Evolutionary conservation across 2,797 vertebrate species (phyloP).

Genomic region (Tiaroga cobitis): DNA sequence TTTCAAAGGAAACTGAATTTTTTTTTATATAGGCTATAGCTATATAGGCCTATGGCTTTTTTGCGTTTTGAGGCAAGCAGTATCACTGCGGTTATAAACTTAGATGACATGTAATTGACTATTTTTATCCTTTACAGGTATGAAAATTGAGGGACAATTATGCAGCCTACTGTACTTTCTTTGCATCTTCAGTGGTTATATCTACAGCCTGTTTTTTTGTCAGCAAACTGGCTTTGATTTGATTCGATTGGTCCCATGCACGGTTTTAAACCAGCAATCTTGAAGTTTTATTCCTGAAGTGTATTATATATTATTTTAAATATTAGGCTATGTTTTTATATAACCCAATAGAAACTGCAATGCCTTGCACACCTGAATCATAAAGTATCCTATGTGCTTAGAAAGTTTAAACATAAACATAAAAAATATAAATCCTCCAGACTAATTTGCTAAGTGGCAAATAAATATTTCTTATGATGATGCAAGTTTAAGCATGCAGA

Average conservation of each 20-base stretch:
- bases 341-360: background rate
- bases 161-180: background rate
- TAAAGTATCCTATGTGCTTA: background rate
- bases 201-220: background rate
- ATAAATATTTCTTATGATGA: background rate
- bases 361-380: background rate
- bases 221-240: background rate
- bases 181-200: background rate
- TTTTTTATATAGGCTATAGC: background rate
- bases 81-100: background rate
- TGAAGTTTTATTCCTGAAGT: background rate
- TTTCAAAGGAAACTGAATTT: background rate
- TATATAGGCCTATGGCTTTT: background rate
- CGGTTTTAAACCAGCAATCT: background rate
- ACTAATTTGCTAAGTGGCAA: no score
- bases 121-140: background rate
- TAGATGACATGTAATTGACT: background rate
- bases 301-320: background rate
- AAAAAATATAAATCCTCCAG: no score
- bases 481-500: background rate
- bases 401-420: background rate
- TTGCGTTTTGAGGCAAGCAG: background rate
- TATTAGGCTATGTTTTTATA: background rate
- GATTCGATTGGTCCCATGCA: no score
- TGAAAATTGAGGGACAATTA: background rate